phyloP scores from a whole-genome alignment of 2,888 invertebrate genomes.

The Diarsia rubi region DNA sequence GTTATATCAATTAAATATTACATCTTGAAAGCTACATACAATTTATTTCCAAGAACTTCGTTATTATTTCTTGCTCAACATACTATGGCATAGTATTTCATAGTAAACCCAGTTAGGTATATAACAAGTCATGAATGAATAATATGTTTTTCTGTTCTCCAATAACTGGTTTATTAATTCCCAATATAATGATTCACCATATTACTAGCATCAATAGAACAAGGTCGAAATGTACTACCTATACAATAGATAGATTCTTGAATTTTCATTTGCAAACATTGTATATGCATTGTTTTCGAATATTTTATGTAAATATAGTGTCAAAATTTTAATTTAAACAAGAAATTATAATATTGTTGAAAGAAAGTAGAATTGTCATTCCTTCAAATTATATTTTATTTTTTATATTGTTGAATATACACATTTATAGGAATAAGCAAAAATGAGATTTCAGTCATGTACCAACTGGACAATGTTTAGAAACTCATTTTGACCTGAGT shows the following conservation, averaged over 20 bases:
- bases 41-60: not conserved
- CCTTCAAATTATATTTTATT: not conserved
- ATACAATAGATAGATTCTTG: conserved; percentile 15
- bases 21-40: not conserved
- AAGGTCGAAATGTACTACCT: conserved; percentile 41
- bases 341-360: not conserved
- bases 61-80: not conserved
- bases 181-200: conserved; percentile 55
- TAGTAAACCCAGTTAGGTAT: conserved; percentile 42
- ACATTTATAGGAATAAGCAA: not conserved
- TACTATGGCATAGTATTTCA: conserved; percentile 35
- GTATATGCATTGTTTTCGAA: conserved; percentile 5
- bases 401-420: not conserved
- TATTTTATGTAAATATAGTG: not conserved
- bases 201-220: conserved; percentile 16
- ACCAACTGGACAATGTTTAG: not conserved
- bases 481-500: not conserved
- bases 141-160: conserved; percentile 56
- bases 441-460: not conserved
- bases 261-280: conserved; percentile 9
- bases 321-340: not conserved
- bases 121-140: conserved; percentile 60
- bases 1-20: not conserved
- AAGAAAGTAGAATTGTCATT: conserved; percentile 7
- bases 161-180: conserved; percentile 55